A percentile compares a stretch with the other conserved stretches of the same genome.
phyloP scores from a whole-genome alignment of 2,888 invertebrate species.

The Plebejus argus region DNA sequence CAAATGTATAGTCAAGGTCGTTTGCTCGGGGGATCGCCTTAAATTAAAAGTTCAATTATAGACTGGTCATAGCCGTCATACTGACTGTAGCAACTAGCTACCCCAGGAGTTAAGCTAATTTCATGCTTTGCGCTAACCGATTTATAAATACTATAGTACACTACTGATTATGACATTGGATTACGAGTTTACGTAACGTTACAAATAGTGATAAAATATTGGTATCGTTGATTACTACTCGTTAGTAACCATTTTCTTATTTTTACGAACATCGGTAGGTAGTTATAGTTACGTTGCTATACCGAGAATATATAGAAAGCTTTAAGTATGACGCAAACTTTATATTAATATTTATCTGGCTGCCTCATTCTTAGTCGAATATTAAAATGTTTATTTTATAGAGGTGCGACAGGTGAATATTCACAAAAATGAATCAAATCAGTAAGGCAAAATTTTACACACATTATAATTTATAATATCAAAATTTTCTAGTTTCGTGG shows the following conservation, averaged over 20 bases:
- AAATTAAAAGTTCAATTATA: too few species aligned
- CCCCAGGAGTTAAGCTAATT: not conserved
- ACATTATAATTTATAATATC: not conserved
- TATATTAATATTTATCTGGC: not conserved
- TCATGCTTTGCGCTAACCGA: not conserved
- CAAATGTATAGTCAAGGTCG: too few species aligned
- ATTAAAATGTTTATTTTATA: slow-evolving; percentile 4
- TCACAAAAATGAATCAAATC: not conserved
- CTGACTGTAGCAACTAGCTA: too few species aligned
- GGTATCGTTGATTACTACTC: not conserved
- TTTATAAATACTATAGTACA: not conserved
- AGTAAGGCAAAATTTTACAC: not conserved
- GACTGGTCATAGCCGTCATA: too few species aligned
- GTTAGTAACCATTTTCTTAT: not conserved
- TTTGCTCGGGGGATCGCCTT: too few species aligned
- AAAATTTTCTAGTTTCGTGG: not conserved
- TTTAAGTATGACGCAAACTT: not conserved
- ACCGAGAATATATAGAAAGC: not conserved
- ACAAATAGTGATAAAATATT: not conserved
- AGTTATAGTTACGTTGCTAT: not conserved
- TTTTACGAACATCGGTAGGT: not conserved
- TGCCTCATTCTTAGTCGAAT: not conserved
- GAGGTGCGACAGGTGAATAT: not conserved
- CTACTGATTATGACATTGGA: not conserved
- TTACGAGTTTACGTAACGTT: not conserved